Percentiles rank a stretch among this genome's conserved stretches.
Evolutionary conservation across 2,113 vertebrate genomes (phyloP).

Genomic region (Erythrocebus patas): DNA sequence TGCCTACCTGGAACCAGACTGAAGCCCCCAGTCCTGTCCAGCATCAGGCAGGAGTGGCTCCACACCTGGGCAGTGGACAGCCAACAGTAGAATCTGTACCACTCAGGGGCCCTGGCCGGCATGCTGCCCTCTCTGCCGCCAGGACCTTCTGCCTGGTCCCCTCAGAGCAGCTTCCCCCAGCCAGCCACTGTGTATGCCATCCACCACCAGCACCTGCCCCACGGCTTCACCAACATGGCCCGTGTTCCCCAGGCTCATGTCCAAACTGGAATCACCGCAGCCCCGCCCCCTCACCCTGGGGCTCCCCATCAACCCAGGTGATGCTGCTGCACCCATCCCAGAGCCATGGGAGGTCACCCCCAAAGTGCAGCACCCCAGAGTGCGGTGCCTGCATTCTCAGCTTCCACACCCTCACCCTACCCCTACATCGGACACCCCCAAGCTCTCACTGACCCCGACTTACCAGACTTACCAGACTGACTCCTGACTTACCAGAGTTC

Average conservation of each 20-base stretch:
- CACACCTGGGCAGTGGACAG: constrained; percentile 87
- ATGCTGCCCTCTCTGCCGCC: constrained; percentile 93
- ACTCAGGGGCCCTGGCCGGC: constrained; percentile 90
- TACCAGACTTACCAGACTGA: too few relatives aligned
- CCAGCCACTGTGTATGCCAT: constrained; percentile 90
- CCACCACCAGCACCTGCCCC: constrained; percentile 89
- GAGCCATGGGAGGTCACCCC: constrained; percentile 88
- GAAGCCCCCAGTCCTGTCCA: constrained; percentile 92
- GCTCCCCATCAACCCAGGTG: constrained; percentile 88
- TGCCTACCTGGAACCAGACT: constrained; percentile 92
- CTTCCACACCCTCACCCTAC: constrained; percentile 89
- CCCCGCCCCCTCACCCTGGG: constrained; percentile 88
- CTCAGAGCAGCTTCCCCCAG: constrained; percentile 90
- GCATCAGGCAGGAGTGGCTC: constrained; percentile 86
- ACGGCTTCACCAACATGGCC: constrained; percentile 83
- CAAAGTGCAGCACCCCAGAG: constrained; percentile 88
- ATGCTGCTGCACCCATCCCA: constrained; percentile 92
- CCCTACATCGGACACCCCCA: constrained; percentile 91
- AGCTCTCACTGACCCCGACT: constrained; percentile 78
- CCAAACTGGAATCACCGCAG: constrained; percentile 88
- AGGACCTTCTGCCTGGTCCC: constrained; percentile 89
- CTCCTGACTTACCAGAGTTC: constrained; percentile 84
- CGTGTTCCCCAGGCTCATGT: constrained; percentile 90
- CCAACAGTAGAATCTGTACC: constrained; percentile 91
- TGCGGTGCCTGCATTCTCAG: constrained; percentile 82